Base-by-base conservation (phyloP, 2,113 vertebrate genomes). In the Silurus meridionalis region DNA sequence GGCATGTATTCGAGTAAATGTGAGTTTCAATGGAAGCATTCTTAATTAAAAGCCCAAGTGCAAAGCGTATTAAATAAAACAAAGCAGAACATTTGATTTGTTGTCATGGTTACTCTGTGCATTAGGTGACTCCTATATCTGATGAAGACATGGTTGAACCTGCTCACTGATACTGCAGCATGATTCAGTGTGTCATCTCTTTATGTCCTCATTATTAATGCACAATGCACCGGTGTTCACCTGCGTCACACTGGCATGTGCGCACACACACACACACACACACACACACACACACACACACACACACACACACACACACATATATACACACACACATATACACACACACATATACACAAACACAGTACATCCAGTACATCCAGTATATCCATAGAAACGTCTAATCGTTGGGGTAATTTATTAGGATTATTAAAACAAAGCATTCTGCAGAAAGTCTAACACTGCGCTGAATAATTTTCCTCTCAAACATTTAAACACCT, bases 151-250 rank as follows among this genome's bases (percentile, higher is more conserved):
- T 0, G 7, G 25, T 61, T 37, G 46, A 21, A 61, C 21, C 5
- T 0, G 2, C 14, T 58, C 15, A 80, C 28, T 80, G 78, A 81
- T 80, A 61, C 28, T 21, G 78, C 8, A 21, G 78, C 55, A 19
- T 7, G 21, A 64, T 50, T 81, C 21, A 81, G 58, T 15, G 19
- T 64, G 58, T 23, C 28, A 17, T 63, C 21, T 50, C 37, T 63
- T 64, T 81, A 48, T 81, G 80, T 64, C 60, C 46, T 81, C 60
- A 64, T 81, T 81, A 81, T 50, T 81, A 81, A 81, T 81, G 11
- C 11, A 81, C 60, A 81, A 81, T 60, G 80, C 58, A 64, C 58
- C 3, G 15, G 53, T 80, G 78, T 80, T 50, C 17, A n/a, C 13
- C 21, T 75, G 15, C 48, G 19, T 75, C 37, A 17, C 64, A 25